Percentiles rank a stretch among this genome's conserved stretches.
Conservation (phyloP, 2,888 invertebrate species). For the Gymnoscelis rufifasciata region DNA sequence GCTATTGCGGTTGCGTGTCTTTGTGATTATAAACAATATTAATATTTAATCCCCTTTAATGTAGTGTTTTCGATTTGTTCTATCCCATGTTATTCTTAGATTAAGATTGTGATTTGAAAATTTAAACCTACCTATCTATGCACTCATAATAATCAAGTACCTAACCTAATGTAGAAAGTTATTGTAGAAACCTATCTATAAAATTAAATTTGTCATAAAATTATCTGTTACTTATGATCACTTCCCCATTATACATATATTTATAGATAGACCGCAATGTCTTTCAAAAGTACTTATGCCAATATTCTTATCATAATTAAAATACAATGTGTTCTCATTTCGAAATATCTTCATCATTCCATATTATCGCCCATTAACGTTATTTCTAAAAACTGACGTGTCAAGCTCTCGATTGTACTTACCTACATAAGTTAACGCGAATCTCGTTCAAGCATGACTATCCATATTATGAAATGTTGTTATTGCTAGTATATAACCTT, state of each 20-base stretch:
- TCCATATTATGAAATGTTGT: neutral
- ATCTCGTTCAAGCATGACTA: constrained; percentile 20
- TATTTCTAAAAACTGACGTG: neutral
- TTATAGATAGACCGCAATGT: too few species aligned
- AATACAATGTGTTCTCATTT: neutral
- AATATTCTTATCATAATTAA: neutral
- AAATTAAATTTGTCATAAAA: constrained; percentile 12
- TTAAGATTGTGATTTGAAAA: constrained; percentile 63
- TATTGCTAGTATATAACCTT: neutral
- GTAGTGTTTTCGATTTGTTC: constrained; percentile 55
- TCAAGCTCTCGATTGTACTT: constrained; percentile 6
- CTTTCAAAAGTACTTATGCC: neutral
- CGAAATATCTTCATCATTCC: neutral
- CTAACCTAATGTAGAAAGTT: constrained; percentile 44
- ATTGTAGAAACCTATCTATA: constrained; percentile 13
- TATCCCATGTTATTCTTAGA: constrained; percentile 54
- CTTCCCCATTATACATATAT: neutral
- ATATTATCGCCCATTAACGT: too few species aligned
- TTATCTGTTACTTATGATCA: constrained; percentile 13
- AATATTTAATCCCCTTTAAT: constrained; percentile 49
- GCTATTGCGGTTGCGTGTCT: constrained; percentile 31
- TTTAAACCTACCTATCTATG: constrained; percentile 61
- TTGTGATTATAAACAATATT: constrained; percentile 40
- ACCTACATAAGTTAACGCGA: constrained; percentile 5
- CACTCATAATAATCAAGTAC: constrained; percentile 46